Percentiles rank a stretch among this genome's conserved stretches.
Conservation (phyloP, 2,113 vertebrate species). For the Mormyrus iriodes region DNA sequence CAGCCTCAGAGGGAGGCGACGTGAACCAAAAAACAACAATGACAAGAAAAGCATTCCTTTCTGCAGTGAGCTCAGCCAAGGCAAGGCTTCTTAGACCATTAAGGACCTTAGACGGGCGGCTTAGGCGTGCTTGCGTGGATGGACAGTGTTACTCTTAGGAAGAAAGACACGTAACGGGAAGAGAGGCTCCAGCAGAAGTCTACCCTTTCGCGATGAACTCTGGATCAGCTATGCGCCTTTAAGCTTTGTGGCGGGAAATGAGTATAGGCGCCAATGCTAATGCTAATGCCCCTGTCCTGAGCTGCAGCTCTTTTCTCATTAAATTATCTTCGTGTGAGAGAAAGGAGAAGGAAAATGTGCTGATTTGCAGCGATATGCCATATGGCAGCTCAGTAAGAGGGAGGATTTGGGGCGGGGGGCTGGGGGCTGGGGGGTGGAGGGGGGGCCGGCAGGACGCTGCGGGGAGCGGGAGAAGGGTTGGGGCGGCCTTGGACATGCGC, state of each 20-base stretch:
- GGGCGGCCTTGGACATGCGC: conserved; percentile 59
- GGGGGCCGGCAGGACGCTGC: conserved; percentile 45
- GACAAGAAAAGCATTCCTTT: conserved; percentile 26
- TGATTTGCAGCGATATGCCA: conserved; percentile 60
- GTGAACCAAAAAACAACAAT: conserved; percentile 34
- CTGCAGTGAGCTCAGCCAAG: conserved; percentile 40
- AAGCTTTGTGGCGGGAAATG: conserved; percentile 34
- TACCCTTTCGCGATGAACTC: not conserved
- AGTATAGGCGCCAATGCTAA: not conserved
- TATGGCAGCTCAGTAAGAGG: conserved; percentile 60
- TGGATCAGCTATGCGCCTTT: not conserved
- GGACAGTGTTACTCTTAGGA: not conserved
- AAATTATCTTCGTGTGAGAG: conserved; percentile 19
- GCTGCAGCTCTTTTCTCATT: not conserved
- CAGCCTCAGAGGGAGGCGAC: conserved; percentile 37
- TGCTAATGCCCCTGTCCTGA: not conserved
- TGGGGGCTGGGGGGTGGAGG: not conserved
- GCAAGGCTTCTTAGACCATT: not conserved
- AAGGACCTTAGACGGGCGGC: not conserved
- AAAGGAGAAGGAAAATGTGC: conserved; percentile 40
- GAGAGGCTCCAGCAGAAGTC: not conserved
- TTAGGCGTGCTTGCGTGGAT: no score
- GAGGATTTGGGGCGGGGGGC: conserved; percentile 6
- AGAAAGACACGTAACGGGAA: conserved; percentile 15
- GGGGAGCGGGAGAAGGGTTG: conserved; percentile 46